A percentile compares a stretch with the other conserved stretches of the same genome.
These are phyloP conservation scores for Rhynchonycteris naso DNA, from an alignment of 2,797 vertebrate species.

Conservation along the genomic window DNA sequence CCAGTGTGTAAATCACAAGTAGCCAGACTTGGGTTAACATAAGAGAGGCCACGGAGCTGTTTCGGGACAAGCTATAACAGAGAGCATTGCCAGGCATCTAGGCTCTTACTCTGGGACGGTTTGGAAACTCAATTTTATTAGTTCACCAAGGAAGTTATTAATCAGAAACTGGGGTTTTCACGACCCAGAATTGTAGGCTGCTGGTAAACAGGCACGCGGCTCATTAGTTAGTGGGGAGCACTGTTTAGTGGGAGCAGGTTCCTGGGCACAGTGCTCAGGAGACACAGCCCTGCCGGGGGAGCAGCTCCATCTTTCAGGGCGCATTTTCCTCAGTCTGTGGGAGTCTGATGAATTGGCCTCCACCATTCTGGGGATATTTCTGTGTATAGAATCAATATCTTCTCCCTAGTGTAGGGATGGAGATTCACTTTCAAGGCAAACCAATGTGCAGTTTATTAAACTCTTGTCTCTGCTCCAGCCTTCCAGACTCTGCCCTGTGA, in stretches of 20 bases:
- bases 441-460: neutral
- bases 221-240: neutral
- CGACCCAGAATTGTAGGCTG: neutral
- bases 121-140: neutral
- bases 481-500: neutral
- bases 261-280: fast-evolving
- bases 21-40: neutral
- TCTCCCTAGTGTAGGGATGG: neutral
- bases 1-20: neutral
- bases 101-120: neutral
- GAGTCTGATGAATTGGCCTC: neutral
- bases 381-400: neutral
- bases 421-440: slow-evolving; percentile 5
- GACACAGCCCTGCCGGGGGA: too few relatives aligned
- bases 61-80: neutral
- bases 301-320: neutral
- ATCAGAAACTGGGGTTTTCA: neutral
- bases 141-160: neutral
- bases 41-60: neutral
- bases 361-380: neutral
- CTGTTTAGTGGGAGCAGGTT: too few relatives aligned
- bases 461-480: neutral
- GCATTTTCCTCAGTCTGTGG: neutral
- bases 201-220: neutral
- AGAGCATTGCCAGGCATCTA: too few relatives aligned